Evolutionary conservation across 1,140 invertebrate species (phyloP), one percentile per base, ranked within the genome.

Genomic region (Drosophila obscura): DNA sequence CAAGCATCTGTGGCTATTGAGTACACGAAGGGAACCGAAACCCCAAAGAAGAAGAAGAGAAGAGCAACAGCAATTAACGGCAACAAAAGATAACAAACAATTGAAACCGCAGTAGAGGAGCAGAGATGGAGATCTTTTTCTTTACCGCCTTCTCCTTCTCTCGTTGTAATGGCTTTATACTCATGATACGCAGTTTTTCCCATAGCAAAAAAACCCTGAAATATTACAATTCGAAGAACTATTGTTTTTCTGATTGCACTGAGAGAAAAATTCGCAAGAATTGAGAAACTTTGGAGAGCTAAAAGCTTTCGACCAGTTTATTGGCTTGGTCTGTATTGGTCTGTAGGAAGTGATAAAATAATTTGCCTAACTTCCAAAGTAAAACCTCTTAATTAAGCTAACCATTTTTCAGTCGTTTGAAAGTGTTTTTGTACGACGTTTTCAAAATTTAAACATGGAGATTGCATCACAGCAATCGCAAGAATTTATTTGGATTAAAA

Each of bases 91-190:
- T 60, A 80, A 49, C 64, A 50, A 61, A 73, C 68, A 78, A 78
- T 73, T 66, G 67, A 58, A 48, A 48, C 41, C 46, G 43, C 48
- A 44, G 26, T 48, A 45, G 22, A 24, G 11, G 24, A 26, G 50
- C 4, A 46, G n/a, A 49, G 9, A n/a, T 44, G 59, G 53, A 35
- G 7, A 19, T 24, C 31, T 16, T 11, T 28, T 43, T 51, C 45
- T 49, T 31, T 31, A 15, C 50, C 43, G 46, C 22, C 26, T 59
- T 24, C 49, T 9, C 28, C 2, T 9, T 3, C 8, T 31, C 31
- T 24, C 31, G 28, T n/a, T n/a, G 24, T 69, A 69, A 69, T 60
- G 79, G 60, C 79, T 66, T 75, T 78, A 83, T 79, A 59, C 64
- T 11, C 31, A 56, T 56, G 69, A 62, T 73, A 35, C 15, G 26